phyloP scores from a whole-genome alignment of 1,140 invertebrate species.

The Rhysida immarginata region DNA sequence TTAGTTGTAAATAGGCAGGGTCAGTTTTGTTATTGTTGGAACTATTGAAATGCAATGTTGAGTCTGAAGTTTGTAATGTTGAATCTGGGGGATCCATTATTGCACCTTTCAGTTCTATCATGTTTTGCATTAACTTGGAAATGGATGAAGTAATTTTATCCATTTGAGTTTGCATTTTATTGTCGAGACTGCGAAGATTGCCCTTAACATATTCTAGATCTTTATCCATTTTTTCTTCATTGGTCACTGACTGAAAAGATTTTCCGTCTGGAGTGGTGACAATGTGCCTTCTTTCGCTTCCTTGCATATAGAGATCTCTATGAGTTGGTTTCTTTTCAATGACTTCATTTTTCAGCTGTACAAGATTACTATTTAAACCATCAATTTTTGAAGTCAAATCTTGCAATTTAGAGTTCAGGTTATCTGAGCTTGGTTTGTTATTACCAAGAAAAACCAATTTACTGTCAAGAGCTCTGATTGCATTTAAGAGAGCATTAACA shows the following conservation, averaged over 20 bases:
- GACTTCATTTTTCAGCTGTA: constrained; percentile 4
- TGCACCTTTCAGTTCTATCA: neutral
- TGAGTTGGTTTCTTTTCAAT: neutral
- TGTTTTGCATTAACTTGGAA: neutral
- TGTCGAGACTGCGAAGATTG: neutral
- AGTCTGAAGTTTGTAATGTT: neutral
- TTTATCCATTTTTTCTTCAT: neutral
- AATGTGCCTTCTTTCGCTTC: constrained; percentile 6
- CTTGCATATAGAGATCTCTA: neutral
- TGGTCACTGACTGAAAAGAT: neutral
- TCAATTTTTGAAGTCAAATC: constrained; percentile 1
- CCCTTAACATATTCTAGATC: neutral
- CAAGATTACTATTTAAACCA: neutral
- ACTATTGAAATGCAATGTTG: neutral
- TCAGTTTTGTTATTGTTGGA: neutral
- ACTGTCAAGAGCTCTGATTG: constrained; percentile 50
- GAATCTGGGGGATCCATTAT: neutral
- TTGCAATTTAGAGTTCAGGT: neutral
- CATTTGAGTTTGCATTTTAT: neutral
- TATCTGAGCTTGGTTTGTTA: neutral
- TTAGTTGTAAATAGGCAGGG: constrained; percentile 19
- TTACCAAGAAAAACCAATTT: constrained; percentile 27
- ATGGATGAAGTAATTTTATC: neutral
- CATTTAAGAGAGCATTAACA: constrained; percentile 59
- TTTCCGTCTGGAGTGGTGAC: constrained; percentile 4